phyloP scores from a whole-genome alignment of 1,140 invertebrate genomes.

The Manduca sexta region DNA sequence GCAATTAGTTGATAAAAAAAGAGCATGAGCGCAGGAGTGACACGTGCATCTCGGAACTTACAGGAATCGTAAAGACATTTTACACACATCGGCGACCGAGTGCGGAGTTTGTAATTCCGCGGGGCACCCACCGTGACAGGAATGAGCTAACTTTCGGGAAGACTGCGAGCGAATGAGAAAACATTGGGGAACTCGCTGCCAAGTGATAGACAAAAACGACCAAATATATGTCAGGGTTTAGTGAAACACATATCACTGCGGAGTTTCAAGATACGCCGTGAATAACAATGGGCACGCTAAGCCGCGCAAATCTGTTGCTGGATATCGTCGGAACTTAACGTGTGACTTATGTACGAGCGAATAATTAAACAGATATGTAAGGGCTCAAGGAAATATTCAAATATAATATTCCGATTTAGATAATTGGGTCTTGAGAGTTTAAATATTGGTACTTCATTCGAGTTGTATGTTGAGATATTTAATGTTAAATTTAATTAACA shows the following conservation, averaged over 20 bases:
- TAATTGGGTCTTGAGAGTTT: no score
- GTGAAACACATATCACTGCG: slow-evolving; percentile 37
- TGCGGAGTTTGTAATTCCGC: slow-evolving; percentile 46
- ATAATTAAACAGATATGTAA: slow-evolving; percentile 7
- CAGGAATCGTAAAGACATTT: slow-evolving; percentile 50
- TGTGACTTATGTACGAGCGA: slow-evolving; percentile 22
- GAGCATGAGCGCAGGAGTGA: slow-evolving; percentile 8
- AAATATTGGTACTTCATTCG: no score
- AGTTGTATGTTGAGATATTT: no score
- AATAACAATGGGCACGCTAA: slow-evolving; percentile 38
- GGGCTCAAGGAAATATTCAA: no score
- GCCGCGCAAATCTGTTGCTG: slow-evolving; percentile 30
- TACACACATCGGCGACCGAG: slow-evolving; percentile 56
- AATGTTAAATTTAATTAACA: no score
- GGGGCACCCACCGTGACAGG: slow-evolving; percentile 44
- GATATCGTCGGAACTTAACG: slow-evolving; percentile 28
- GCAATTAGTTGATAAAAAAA: slow-evolving; percentile 53
- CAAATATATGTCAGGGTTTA: slow-evolving; percentile 47
- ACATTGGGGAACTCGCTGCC: slow-evolving; percentile 52
- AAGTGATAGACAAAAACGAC: slow-evolving; percentile 52
- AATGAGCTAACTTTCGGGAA: slow-evolving; percentile 58
- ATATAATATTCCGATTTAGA: no score
- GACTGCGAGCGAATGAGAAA: slow-evolving; percentile 54
- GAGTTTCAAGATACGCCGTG: slow-evolving; percentile 40
- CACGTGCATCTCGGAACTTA: slow-evolving; percentile 40